phyloP scores from a whole-genome alignment of 1,140 invertebrate genomes.

The Temnothorax curvispinosus region DNA sequence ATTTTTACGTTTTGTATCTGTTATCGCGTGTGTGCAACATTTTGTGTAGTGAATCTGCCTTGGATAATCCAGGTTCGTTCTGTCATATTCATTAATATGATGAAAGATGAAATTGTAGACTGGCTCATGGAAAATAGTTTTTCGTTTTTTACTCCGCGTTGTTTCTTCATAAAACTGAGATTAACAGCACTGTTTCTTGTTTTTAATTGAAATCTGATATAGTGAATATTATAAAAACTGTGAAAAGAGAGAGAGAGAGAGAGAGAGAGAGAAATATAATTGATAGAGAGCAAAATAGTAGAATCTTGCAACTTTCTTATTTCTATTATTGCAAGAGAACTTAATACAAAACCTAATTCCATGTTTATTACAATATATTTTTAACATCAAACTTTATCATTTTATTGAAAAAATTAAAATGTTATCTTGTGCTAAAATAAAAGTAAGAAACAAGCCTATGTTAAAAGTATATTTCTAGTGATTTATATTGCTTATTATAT shows the following conservation, averaged over 20 bases:
- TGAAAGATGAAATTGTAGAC: not conserved
- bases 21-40: not conserved
- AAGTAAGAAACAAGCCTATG: too few species aligned
- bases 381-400: not conserved
- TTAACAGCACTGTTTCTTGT: not conserved
- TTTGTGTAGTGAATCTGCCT: not conserved
- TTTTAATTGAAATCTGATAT: not conserved
- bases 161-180: too few species aligned
- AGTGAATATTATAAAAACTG: not conserved
- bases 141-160: too few species aligned
- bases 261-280: not conserved
- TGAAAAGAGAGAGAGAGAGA: not conserved
- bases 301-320: not conserved
- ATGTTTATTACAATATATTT: not conserved
- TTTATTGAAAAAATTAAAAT: not conserved
- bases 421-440: not conserved
- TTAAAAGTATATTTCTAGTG: not conserved
- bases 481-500: not conserved
- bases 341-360: not conserved
- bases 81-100: conserved; percentile 23
- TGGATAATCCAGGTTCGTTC: conserved; percentile 23
- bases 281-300: not conserved
- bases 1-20: not conserved
- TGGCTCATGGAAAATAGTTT: too few species aligned
- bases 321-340: not conserved